phyloP scores from a whole-genome alignment of 2,797 vertebrate species.

The Eulemur coronatus region DNA sequence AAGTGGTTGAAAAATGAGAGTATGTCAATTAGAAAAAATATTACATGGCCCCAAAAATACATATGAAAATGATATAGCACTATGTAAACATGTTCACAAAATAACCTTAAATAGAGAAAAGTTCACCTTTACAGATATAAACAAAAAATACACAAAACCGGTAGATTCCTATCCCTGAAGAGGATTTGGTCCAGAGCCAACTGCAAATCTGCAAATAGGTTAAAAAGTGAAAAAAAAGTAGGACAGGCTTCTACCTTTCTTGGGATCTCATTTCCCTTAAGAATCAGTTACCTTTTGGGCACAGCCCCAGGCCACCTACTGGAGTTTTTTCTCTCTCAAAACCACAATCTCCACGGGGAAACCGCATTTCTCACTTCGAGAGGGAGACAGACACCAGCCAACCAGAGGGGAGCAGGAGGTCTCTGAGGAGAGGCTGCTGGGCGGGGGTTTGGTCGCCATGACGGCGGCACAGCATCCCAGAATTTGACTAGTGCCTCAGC shows the following conservation, averaged over 20 bases:
- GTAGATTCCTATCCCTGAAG: neutral
- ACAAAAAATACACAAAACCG: neutral
- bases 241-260: neutral
- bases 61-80: neutral
- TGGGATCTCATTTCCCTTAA: neutral
- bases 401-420: neutral
- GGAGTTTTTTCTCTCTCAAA: neutral
- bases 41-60: neutral
- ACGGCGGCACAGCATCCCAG: neutral
- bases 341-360: neutral
- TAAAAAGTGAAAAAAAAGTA: neutral
- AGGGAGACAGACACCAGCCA: neutral
- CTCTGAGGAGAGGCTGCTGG: neutral
- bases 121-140: neutral
- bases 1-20: neutral
- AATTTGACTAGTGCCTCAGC: neutral
- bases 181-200: neutral
- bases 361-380: neutral
- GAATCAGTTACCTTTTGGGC: neutral
- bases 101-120: neutral
- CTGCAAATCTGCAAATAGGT: slow-evolving; percentile 24
- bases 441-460: neutral
- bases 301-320: neutral
- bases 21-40: neutral
- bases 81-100: neutral